Base-by-base conservation (phyloP, 1,140 invertebrate genomes). In the Melitaea cinxia region DNA sequence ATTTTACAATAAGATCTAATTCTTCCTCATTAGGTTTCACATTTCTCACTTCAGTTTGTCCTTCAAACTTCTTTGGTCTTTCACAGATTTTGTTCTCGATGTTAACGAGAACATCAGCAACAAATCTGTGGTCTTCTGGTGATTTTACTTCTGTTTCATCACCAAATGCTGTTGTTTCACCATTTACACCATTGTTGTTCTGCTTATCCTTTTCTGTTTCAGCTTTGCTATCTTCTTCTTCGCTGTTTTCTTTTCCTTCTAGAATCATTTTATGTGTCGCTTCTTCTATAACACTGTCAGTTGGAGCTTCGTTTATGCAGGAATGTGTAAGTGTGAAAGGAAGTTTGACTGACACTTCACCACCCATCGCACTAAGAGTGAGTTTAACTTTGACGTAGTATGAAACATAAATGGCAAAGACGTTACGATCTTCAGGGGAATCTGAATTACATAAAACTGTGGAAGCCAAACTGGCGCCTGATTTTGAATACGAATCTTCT, bases 351-450 rank as follows among this genome's bases (percentile, higher is more conserved):
- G 94, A 95, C 9, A 97, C 85, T 52, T 95, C 94, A 0, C 95
- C 95, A 0, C 95, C 95, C 92, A 97, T 96, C 1, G 94, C 93
- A 37, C 95, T 95, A 0, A 96, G 91, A 2, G 95, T 88, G 0
- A 96, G 86, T 88, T 96, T 96, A 0, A 97, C 95, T 93, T 97
- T 97, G 0, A 97, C 96, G 72, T 97, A 97, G 80, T 97, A 97
- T 0, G 95, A 96, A 4, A 97, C 96, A 80, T 97, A 97, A 67
- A 97, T 97, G 52, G 96, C 96, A 77, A 97, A 97, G 1, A 97
- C 95, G 77, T 97, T 97, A 54, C 96, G 92, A 56, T 96, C 95
- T 56, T 96, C 94, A 0, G 93, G 85, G 17, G 86, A 84, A 61
- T 93, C 93, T 6, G 76, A 69, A 39, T 92, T 90, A 45, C 93